phyloP scores from a whole-genome alignment of 2,888 invertebrate genomes.

The Thecophora atra region DNA sequence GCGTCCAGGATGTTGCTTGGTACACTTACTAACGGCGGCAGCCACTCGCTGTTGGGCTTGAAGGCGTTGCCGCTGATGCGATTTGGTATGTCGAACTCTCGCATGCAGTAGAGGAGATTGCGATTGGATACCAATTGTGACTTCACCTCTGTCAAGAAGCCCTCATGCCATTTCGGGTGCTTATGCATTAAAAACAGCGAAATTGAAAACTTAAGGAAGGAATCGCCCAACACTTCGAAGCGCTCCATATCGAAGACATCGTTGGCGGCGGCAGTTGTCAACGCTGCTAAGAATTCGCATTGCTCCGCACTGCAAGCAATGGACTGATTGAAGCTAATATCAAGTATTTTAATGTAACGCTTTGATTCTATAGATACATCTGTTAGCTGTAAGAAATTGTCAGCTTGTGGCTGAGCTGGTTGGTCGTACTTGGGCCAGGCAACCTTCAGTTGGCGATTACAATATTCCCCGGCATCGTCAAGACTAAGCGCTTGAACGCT shows the following conservation, averaged over 20 bases:
- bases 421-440: constrained; percentile 5
- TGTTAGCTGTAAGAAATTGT: too few species aligned
- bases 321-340: constrained; percentile 44
- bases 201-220: constrained; percentile 79
- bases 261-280: constrained; percentile 74
- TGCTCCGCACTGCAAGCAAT: constrained; percentile 57
- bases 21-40: constrained; percentile 80
- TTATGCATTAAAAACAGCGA: constrained; percentile 75
- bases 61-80: constrained; percentile 69
- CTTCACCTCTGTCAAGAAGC: constrained; percentile 76
- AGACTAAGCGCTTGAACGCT: constrained; percentile 46
- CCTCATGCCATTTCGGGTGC: constrained; percentile 77
- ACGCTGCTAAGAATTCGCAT: constrained; percentile 67
- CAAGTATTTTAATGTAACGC: constrained; percentile 50
- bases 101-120: constrained; percentile 82
- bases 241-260: constrained; percentile 84
- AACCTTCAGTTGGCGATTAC: constrained; percentile 51
- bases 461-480: constrained; percentile 47
- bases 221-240: constrained; percentile 86
- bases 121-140: constrained; percentile 78
- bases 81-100: constrained; percentile 52
- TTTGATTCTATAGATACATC: constrained; percentile 40
- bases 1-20: constrained; percentile 66
- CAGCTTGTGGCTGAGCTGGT: background rate
- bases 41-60: constrained; percentile 76